phyloP scores from a whole-genome alignment of 1,140 invertebrate species.

The Agrypnia vestita region DNA sequence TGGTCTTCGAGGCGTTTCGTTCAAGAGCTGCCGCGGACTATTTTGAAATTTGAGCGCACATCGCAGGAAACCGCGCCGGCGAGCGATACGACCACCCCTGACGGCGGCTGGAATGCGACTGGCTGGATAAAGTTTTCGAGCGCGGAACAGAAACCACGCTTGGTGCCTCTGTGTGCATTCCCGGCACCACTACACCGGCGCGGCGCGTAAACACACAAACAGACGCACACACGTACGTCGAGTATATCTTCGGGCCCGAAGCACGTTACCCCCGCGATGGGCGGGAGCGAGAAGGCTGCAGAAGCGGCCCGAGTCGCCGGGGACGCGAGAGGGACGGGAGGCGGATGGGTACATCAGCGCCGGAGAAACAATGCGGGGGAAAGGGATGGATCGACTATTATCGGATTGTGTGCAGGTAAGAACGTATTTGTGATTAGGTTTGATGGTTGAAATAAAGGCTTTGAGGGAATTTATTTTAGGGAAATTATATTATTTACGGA shows the following conservation, averaged over 20 bases:
- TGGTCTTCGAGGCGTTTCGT: not conserved
- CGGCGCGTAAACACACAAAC: constrained; percentile 27
- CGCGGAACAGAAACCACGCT: constrained; percentile 42
- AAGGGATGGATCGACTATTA: constrained; percentile 35
- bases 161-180: constrained; percentile 40
- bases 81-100: constrained; percentile 37
- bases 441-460: constrained; percentile 44
- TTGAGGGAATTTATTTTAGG: constrained; percentile 38
- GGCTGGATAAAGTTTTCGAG: constrained; percentile 47
- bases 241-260: constrained; percentile 39
- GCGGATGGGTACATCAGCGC: constrained; percentile 36
- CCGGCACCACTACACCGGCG: not conserved
- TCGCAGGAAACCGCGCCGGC: constrained; percentile 19
- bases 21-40: constrained; percentile 10
- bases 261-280: constrained; percentile 43
- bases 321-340: constrained; percentile 2
- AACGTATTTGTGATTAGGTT: constrained; percentile 48
- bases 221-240: constrained; percentile 17
- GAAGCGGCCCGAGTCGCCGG: constrained; percentile 14
- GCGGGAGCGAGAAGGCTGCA: constrained; percentile 39
- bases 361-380: constrained; percentile 44
- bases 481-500: constrained; percentile 32
- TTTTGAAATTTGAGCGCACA: not conserved
- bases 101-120: constrained; percentile 45
- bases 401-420: constrained; percentile 39